Conservation (phyloP, 2,797 vertebrate species). For the Gymnocypris eckloni region DNA sequence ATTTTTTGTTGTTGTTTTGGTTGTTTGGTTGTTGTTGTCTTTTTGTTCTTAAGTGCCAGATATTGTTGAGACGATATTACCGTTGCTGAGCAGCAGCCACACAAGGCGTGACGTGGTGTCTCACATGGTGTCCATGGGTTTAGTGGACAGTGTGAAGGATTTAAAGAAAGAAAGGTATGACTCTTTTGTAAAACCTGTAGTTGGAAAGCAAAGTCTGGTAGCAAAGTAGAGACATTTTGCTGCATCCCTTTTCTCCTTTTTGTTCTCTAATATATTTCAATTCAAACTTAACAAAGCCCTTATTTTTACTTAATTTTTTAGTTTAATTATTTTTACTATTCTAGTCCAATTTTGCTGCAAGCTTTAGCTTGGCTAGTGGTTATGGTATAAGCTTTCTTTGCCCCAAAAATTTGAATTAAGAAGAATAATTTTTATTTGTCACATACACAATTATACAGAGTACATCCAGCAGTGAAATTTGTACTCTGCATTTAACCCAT, state of each 20-base stretch:
- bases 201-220: background rate
- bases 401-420: no score
- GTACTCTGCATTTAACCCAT: no score
- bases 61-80: conserved; percentile 83
- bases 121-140: conserved; percentile 87
- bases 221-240: background rate
- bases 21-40: no score
- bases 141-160: conserved; percentile 84
- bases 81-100: conserved; percentile 74
- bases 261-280: background rate
- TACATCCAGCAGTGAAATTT: no score
- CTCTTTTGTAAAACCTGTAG: background rate
- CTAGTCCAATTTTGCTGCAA: no score
- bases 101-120: conserved; percentile 86
- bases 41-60: conserved; percentile 78
- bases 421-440: no score
- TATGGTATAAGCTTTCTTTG: no score
- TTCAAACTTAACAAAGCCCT: no score
- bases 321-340: no score
- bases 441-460: no score
- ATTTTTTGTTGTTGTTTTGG: background rate
- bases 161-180: conserved; percentile 83
- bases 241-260: background rate
- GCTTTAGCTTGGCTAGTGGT: no score
- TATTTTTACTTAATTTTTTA: no score